phyloP scores from a whole-genome alignment of 2,113 vertebrate genomes.

The Antechinus stuartii region DNA sequence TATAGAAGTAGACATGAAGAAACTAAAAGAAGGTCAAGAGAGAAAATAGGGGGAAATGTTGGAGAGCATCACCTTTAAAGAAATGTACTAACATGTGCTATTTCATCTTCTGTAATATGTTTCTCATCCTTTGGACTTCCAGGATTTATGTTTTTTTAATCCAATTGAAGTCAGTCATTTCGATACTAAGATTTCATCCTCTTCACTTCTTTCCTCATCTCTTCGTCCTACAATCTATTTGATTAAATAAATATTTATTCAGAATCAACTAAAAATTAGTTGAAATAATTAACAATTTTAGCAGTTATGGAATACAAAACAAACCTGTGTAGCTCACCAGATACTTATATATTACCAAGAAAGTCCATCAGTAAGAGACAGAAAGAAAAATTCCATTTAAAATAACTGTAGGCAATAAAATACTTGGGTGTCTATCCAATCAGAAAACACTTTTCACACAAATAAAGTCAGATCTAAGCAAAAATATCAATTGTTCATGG shows the following conservation, averaged over 20 bases:
- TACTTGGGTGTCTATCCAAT: no score
- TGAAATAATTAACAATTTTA: no score
- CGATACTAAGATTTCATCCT: neutral
- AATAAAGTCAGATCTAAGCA: no score
- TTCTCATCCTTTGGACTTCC: neutral
- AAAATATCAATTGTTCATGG: no score
- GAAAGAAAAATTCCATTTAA: no score
- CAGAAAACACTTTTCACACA: no score
- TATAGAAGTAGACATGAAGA: neutral
- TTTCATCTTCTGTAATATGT: neutral
- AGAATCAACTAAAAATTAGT: neutral
- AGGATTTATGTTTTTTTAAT: neutral
- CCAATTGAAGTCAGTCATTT: neutral
- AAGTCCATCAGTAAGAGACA: no score
- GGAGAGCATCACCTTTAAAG: neutral
- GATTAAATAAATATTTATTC: neutral
- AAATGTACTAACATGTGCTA: neutral
- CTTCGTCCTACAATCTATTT: neutral
- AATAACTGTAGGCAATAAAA: no score
- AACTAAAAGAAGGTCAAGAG: neutral
- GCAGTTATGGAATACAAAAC: no score
- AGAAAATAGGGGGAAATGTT: no score
- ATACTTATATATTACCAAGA: no score
- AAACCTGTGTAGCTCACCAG: no score
- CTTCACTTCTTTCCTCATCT: neutral